phyloP scores from a whole-genome alignment of 2,797 vertebrate species.

The Carcharodon carcharias region DNA sequence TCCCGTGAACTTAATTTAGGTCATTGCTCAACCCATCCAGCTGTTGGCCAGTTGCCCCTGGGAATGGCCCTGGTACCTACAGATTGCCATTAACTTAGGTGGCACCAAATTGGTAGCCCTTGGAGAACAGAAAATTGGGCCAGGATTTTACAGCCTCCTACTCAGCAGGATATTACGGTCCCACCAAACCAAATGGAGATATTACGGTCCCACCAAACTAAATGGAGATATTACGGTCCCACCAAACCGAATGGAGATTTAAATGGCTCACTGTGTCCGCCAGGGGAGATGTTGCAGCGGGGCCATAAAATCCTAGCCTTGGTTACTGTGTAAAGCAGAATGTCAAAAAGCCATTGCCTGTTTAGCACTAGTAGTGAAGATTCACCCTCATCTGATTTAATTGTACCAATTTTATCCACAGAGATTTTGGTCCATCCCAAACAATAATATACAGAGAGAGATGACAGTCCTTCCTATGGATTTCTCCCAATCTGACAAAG shows the following conservation, averaged over 20 bases:
- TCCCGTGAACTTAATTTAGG: neutral
- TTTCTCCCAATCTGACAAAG: neutral
- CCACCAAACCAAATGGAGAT: too few relatives aligned
- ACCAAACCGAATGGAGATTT: too few relatives aligned
- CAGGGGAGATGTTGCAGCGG: too few relatives aligned
- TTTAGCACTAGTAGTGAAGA: neutral
- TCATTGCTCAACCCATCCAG: neutral
- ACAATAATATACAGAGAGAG: neutral
- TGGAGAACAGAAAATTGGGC: neutral
- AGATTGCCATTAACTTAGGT: neutral
- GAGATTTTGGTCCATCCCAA: neutral
- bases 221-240: too few relatives aligned
- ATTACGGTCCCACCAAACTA: too few relatives aligned
- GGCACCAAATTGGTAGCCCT: neutral
- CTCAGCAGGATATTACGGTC: too few relatives aligned
- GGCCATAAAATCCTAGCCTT: too few relatives aligned
- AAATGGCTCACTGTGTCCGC: too few relatives aligned
- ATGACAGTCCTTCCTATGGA: neutral
- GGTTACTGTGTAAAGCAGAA: neutral
- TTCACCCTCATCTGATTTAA: neutral
- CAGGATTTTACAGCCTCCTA: too few relatives aligned
- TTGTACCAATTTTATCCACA: neutral
- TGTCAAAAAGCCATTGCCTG: neutral
- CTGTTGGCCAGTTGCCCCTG: neutral
- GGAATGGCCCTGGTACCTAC: neutral